These are phyloP conservation scores for Sitta carolinensis DNA, from an alignment of 2,797 vertebrate genomes.

Conservation along the genomic window DNA sequence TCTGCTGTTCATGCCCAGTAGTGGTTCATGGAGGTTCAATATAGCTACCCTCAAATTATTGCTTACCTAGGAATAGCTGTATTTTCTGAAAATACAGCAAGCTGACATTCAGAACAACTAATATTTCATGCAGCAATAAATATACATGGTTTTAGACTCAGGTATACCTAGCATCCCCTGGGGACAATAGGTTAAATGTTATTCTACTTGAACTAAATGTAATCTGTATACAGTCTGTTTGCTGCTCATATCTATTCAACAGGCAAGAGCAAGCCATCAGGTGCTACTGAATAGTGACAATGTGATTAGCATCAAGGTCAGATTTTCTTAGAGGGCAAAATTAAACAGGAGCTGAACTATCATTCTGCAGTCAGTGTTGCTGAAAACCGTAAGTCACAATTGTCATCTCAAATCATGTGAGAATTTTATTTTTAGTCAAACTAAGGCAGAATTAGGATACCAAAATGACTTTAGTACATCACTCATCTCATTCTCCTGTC, in stretches of 20 bases:
- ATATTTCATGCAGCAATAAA: not conserved
- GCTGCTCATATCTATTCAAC: not conserved
- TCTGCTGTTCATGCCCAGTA: not conserved
- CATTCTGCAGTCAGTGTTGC: not conserved
- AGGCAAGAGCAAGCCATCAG: not conserved
- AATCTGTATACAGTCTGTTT: not conserved
- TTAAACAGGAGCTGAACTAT: not conserved
- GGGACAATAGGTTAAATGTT: not conserved
- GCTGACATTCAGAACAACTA: not conserved
- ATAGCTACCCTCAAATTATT: not conserved
- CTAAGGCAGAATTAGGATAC: not conserved
- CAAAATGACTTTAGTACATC: not conserved
- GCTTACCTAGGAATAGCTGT: not conserved
- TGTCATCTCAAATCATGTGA: not conserved
- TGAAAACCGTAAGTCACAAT: not conserved
- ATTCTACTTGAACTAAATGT: not conserved
- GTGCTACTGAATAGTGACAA: not conserved
- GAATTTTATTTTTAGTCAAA: conserved; percentile 41
- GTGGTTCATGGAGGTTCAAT: not conserved
- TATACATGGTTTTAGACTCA: fast-evolving
- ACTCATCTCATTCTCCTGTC: not conserved
- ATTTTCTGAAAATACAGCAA: not conserved
- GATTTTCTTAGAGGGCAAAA: not conserved
- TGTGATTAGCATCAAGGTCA: conserved; percentile 8
- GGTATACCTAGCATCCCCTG: not conserved